Conservation (phyloP, 2,888 invertebrate genomes). For the Nowickia ferox region DNA sequence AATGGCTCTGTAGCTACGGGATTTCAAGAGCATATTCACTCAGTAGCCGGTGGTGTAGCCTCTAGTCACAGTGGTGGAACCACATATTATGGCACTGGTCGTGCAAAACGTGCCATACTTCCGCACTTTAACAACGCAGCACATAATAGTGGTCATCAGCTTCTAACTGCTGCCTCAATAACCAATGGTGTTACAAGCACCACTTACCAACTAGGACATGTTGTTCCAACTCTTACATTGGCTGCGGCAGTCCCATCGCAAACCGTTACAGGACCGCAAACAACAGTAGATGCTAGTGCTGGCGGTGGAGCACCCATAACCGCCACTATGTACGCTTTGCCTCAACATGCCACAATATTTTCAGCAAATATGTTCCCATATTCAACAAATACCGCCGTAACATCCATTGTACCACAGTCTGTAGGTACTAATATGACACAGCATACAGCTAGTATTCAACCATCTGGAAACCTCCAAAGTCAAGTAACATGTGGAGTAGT, state of each 20-base stretch:
- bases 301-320: constrained; percentile 75
- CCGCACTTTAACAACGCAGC: constrained; percentile 75
- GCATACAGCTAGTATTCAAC: constrained; percentile 69
- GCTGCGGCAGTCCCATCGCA: constrained; percentile 75
- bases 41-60: constrained; percentile 67
- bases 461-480: constrained; percentile 69
- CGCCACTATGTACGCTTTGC: constrained; percentile 82
- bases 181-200: constrained; percentile 76
- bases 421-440: constrained; percentile 74
- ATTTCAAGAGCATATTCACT: constrained; percentile 69
- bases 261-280: constrained; percentile 75
- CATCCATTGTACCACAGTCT: constrained; percentile 74
- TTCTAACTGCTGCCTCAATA: constrained; percentile 70
- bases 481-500: constrained; percentile 65
- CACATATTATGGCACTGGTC: constrained; percentile 75
- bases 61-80: constrained; percentile 73
- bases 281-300: constrained; percentile 77
- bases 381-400: constrained; percentile 76
- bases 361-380: constrained; percentile 83
- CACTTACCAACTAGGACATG: constrained; percentile 80
- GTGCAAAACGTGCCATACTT: constrained; percentile 80
- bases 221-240: constrained; percentile 79
- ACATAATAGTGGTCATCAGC: constrained; percentile 67
- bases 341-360: constrained; percentile 81
- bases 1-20: constrained; percentile 54